Base-by-base conservation (phyloP, 2,888 invertebrate species). In the Phyllotreta cruciferae region DNA sequence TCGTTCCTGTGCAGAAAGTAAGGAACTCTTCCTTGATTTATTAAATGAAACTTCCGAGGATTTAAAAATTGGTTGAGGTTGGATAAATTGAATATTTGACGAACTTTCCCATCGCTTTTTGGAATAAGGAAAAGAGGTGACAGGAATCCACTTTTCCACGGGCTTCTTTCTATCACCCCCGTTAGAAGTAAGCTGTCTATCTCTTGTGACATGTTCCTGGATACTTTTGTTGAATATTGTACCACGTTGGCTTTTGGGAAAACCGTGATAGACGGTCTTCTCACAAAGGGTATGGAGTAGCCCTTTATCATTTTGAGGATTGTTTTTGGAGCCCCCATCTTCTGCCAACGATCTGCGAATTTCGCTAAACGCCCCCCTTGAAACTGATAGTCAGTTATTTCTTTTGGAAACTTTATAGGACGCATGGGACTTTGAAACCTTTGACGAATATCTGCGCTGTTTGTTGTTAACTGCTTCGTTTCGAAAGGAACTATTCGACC, bases 201-300 rank as follows among this genome's bases (percentile, higher is more conserved):
- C 35, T 66, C 66, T 14, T n/a, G 11, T 6, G 50, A 36, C 56
- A 66, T 54, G 8, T 53, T 24, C 24, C 24, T 24, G 24, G 1
- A 24, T 24, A 24, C 55, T 11, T 37, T 10, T 49, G 67, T 63
- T 10, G 60, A n/a, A 53, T 55, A 63, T 44, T 6, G 9, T 11
- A 9, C 8, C 9, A 50, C 8, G 36, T 0, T 45, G 41, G 10
- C 34, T 14, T n/a, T 13, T 9, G 7, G 42, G 24, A 60, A n/a
- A 42, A 50, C 36, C 13, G 55, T 34, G 45, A 61, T 47, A 3
- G 62, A 60, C 3, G 66, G 64, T 7, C 37, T 49, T 36, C 10
- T 62, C 10, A 62, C 37, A 53, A 66, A 68, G 35, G 66, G 64
- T 9, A 69, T 62, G 7, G 60, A 35, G 45, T 69, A 69, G 11